Percentiles rank a stretch among this genome's conserved stretches.
Evolutionary conservation across 2,113 vertebrate species (phyloP).

Genomic region (Pholis gunnellus): DNA sequence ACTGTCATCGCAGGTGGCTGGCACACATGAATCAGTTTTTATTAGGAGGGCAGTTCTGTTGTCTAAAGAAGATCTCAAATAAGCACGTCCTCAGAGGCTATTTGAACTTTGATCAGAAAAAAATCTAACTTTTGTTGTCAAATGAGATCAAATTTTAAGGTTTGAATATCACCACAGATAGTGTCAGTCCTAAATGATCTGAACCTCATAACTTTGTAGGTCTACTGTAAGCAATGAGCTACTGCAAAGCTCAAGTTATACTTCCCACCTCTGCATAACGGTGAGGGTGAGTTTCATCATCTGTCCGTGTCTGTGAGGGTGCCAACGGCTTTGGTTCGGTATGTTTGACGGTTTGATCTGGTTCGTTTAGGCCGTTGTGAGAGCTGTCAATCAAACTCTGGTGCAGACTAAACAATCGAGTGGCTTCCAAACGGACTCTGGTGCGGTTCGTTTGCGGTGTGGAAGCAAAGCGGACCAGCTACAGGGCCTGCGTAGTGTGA

Average conservation of each 20-base stretch:
- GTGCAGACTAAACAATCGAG: too few relatives aligned
- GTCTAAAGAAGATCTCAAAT: not conserved
- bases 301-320: too few relatives aligned
- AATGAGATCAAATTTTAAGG: not conserved
- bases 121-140: not conserved
- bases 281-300: not conserved
- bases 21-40: slow-evolving; percentile 13
- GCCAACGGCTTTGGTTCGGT: not conserved
- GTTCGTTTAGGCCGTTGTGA: too few relatives aligned
- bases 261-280: not conserved
- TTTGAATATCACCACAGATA: not conserved
- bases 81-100: not conserved
- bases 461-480: not conserved
- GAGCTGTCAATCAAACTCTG: too few relatives aligned
- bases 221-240: not conserved
- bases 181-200: not conserved
- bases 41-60: not conserved
- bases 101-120: too few relatives aligned
- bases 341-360: too few relatives aligned
- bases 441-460: not conserved
- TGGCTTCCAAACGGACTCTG: not conserved
- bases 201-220: too few relatives aligned
- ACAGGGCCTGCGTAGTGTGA: not conserved
- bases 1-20: not conserved
- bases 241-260: not conserved